A percentile compares a stretch with the other conserved stretches of the same genome.
Evolutionary conservation across 2,888 invertebrate species (phyloP).

Genomic region (Agrilus mali): DNA sequence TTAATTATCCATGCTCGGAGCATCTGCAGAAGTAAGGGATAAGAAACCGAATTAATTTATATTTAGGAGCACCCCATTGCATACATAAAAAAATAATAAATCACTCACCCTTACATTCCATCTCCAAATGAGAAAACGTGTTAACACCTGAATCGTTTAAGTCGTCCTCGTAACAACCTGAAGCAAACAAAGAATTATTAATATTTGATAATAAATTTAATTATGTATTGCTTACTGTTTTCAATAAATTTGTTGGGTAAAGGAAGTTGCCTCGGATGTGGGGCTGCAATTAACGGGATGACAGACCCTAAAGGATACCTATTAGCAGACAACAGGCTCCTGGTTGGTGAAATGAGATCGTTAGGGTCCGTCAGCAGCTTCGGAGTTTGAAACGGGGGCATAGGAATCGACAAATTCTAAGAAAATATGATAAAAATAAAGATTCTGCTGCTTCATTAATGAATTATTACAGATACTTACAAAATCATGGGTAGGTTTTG

Average conservation of each 20-base stretch:
- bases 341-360: constrained; percentile 29
- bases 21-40: too few relatives aligned
- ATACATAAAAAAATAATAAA: too few relatives aligned
- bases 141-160: background rate
- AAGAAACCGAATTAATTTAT: too few relatives aligned
- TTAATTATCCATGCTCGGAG: too few relatives aligned
- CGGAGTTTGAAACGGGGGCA: constrained; percentile 28
- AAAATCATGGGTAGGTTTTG: constrained; percentile 10
- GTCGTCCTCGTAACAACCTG: background rate
- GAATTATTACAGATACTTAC: constrained; percentile 7
- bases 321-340: constrained; percentile 21
- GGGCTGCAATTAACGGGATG: constrained; percentile 20
- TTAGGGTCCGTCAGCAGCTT: constrained; percentile 24
- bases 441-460: background rate
- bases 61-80: too few relatives aligned
- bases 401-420: constrained; percentile 25
- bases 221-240: constrained; percentile 19
- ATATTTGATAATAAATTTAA: too few relatives aligned
- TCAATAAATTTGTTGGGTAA: constrained; percentile 31
- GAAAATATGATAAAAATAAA: constrained; percentile 3
- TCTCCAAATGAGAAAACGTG: too few relatives aligned
- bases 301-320: constrained; percentile 19
- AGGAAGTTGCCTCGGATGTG: constrained; percentile 31
- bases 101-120: too few relatives aligned
- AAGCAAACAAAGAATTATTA: too few relatives aligned